Percentiles rank a stretch among this genome's conserved stretches.
These are phyloP conservation scores for Syngnathus rostellatus DNA, from an alignment of 2,797 vertebrate genomes.

Conservation along the genomic window DNA sequence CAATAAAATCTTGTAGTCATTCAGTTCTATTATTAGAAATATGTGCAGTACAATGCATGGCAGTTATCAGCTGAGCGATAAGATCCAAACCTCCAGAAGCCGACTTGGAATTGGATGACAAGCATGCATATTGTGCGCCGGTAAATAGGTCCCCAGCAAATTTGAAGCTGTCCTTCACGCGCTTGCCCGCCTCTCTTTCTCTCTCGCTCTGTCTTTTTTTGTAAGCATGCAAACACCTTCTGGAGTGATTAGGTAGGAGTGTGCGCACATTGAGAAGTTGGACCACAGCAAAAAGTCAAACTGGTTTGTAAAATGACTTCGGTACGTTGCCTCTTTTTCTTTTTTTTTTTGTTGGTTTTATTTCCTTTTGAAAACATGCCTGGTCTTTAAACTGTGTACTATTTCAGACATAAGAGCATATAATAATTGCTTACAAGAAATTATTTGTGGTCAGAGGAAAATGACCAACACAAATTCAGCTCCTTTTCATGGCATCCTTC, in stretches of 20 bases:
- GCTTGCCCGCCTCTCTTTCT: slow-evolving; percentile 54
- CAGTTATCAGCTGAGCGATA: slow-evolving; percentile 99
- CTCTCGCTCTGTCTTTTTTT: slow-evolving; percentile 33
- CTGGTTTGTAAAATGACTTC: slow-evolving; percentile 57
- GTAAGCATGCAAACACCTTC: slow-evolving; percentile 77
- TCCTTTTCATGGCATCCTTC: slow-evolving; percentile 70
- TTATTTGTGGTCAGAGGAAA: slow-evolving; percentile 73
- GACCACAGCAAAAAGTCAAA: slow-evolving; percentile 69
- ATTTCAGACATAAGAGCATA: slow-evolving; percentile 68
- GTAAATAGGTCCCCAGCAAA: slow-evolving; percentile 77
- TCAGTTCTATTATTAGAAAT: slow-evolving; percentile 80
- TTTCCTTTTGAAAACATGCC: slow-evolving; percentile 74
- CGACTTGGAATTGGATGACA: slow-evolving; percentile 82
- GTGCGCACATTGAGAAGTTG: slow-evolving; percentile 61
- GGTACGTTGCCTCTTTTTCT: slow-evolving; percentile 69
- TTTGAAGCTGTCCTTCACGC: slow-evolving; percentile 65
- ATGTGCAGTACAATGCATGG: slow-evolving; percentile 94
- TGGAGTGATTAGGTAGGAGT: slow-evolving; percentile 76
- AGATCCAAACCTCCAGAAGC: slow-evolving; percentile 78
- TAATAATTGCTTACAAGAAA: slow-evolving; percentile 72
- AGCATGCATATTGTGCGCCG: slow-evolving; percentile 92
- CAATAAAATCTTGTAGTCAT: slow-evolving; percentile 81
- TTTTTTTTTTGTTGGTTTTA: slow-evolving; percentile 37
- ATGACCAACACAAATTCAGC: slow-evolving; percentile 66
- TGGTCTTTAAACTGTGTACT: slow-evolving; percentile 72